Percentiles rank a stretch among this genome's conserved stretches.
Evolutionary conservation across 64 coral and sea anemone genomes (phyloP).

Genomic region (Montipora cactus): DNA sequence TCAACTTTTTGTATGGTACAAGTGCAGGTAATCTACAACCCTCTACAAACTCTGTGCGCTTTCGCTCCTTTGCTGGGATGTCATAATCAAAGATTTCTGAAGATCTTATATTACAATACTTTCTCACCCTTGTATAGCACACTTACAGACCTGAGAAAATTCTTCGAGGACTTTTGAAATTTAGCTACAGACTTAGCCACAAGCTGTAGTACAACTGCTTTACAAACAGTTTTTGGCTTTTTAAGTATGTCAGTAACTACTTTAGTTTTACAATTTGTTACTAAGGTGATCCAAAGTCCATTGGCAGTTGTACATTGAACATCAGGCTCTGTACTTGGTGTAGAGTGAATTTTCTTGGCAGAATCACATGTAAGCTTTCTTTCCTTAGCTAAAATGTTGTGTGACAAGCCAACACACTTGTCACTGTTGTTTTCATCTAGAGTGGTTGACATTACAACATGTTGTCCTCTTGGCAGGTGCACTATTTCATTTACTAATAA

Average conservation of each 20-base stretch:
- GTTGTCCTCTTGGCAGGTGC: slow-evolving; percentile 56
- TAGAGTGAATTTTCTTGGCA: slow-evolving; percentile 44
- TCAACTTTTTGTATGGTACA: too few species aligned
- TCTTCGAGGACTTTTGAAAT: background rate
- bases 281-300: slow-evolving; percentile 57
- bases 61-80: too few species aligned
- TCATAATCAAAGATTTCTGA: background rate
- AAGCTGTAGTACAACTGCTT: too few species aligned
- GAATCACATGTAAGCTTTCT: slow-evolving; percentile 55
- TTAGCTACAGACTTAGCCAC: too few species aligned
- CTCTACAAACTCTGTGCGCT: too few species aligned
- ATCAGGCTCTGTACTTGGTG: background rate
- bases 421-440: slow-evolving; percentile 75
- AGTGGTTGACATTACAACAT: slow-evolving; percentile 48
- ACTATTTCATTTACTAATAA: slow-evolving; percentile 63
- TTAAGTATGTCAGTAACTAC: too few species aligned
- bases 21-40: too few species aligned
- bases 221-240: too few species aligned
- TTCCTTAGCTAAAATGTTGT: slow-evolving; percentile 57
- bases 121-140: slow-evolving; percentile 71
- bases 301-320: slow-evolving; percentile 16
- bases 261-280: background rate
- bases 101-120: slow-evolving; percentile 53
- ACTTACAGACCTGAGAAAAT: slow-evolving; percentile 74
- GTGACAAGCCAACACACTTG: slow-evolving; percentile 39